These are phyloP conservation scores for Erpobdella octoculata DNA, from an alignment of 2,888 invertebrate species.

Conservation along the genomic window DNA sequence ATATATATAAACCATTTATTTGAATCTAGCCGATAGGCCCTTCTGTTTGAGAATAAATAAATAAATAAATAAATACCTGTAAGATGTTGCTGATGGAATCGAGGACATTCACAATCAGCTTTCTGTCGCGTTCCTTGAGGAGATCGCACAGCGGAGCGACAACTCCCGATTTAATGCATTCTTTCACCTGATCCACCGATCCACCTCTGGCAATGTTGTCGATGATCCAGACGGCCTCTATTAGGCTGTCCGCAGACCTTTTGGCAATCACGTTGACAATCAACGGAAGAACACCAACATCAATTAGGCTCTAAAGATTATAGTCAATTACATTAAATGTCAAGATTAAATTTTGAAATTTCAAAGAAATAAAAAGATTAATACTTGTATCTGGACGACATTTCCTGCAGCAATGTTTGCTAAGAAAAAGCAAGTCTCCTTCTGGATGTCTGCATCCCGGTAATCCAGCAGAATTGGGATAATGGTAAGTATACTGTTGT, in stretches of 20 bases:
- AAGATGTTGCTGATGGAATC: conserved; percentile 89
- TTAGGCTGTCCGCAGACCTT: conserved; percentile 55
- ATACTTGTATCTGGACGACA: conserved; percentile 48
- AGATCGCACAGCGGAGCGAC: conserved; percentile 68
- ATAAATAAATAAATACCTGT: conserved; percentile 63
- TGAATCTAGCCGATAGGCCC: too few species aligned
- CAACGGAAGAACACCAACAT: conserved; percentile 64
- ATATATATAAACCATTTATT: too few species aligned
- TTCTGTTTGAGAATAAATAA: too few species aligned
- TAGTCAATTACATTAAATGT: too few species aligned
- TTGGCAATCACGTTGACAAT: conserved; percentile 62
- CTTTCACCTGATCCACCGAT: conserved; percentile 51
- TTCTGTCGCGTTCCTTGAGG: conserved; percentile 66
- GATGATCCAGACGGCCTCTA: conserved; percentile 88
- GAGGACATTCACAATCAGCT: conserved; percentile 76
- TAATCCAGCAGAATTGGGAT: conserved; percentile 63
- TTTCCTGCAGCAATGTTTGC: conserved; percentile 91
- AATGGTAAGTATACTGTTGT: conserved; percentile 68
- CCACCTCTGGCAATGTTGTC: conserved; percentile 87
- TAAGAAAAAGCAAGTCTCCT: conserved; percentile 79
- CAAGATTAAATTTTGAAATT: neutral
- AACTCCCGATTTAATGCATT: conserved; percentile 43
- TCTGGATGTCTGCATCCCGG: conserved; percentile 60
- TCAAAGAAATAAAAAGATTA: neutral
- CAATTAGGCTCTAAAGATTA: conserved; percentile 62